Conservation (phyloP, 1,140 invertebrate species). For the Mizuhopecten yessoensis region DNA sequence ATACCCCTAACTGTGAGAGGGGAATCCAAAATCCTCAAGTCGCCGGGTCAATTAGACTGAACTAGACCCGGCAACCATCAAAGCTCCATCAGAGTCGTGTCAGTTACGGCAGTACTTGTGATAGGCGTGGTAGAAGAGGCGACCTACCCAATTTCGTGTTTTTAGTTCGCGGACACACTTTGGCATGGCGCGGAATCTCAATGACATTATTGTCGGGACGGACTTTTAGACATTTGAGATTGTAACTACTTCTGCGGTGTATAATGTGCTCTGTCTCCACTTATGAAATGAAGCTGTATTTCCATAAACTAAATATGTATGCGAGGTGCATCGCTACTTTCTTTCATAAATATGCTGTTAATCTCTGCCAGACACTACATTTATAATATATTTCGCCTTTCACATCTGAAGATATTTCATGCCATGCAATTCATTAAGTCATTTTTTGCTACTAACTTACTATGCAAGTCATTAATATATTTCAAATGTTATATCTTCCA, state of each 20-base stretch:
- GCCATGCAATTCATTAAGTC: neutral
- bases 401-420: neutral
- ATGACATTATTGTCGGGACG: constrained; percentile 5
- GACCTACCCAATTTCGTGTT: neutral
- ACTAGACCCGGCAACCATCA: constrained; percentile 1
- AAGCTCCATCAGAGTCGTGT: neutral
- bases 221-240: neutral
- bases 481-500: constrained; percentile 17
- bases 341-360: neutral
- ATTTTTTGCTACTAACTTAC: neutral
- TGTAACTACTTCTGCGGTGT: no score
- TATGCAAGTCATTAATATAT: neutral
- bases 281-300: neutral
- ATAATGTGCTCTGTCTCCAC: neutral
- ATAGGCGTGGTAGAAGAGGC: neutral
- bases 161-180: neutral
- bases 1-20: neutral
- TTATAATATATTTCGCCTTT: constrained; percentile 10
- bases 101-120: neutral
- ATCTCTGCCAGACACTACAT: neutral
- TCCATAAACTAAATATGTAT: neutral
- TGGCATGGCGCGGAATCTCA: neutral
- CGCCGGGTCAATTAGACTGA: neutral
- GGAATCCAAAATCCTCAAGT: constrained; percentile 1
- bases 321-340: neutral